A percentile compares a stretch with the other conserved stretches of the same genome.
Conservation (phyloP, 2,888 invertebrate genomes). For the Deroplatys truncata region DNA sequence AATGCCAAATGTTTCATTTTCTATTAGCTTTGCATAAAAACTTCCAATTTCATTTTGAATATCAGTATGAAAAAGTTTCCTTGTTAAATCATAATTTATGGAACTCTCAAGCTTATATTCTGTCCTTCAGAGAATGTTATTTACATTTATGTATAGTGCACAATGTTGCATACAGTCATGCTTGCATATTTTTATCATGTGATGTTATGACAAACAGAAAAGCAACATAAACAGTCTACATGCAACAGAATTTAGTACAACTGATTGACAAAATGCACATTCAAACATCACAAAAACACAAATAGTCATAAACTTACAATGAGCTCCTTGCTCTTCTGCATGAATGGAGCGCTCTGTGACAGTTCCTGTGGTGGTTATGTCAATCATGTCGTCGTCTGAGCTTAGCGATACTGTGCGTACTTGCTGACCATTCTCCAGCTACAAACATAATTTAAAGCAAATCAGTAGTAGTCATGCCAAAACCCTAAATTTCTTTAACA, state of each 20-base stretch:
- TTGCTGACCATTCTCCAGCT: conserved; percentile 31
- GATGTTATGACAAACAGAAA: neutral
- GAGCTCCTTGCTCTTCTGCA: conserved; percentile 30
- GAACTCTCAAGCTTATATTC: no score
- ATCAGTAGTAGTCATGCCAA: no score
- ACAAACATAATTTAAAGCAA: neutral
- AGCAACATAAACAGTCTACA: neutral
- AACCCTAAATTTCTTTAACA: no score
- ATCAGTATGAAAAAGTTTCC: no score
- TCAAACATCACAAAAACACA: neutral
- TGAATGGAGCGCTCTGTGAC: conserved; percentile 38
- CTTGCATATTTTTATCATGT: neutral
- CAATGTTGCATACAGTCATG: neutral
- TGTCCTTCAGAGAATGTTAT: no score
- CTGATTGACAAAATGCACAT: neutral
- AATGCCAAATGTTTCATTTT: no score
- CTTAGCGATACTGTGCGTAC: conserved; percentile 41
- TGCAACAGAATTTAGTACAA: neutral
- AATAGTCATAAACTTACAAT: conserved; percentile 26
- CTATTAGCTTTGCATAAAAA: no score
- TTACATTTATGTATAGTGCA: no score
- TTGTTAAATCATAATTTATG: no score
- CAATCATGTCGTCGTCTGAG: conserved; percentile 63
- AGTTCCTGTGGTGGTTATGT: conserved; percentile 55
- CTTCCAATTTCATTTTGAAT: no score